A percentile compares a stretch with the other conserved stretches of the same genome.
These are phyloP conservation scores for Trachelipus rathkii DNA, from an alignment of 1,140 invertebrate species.

Conservation along the genomic window DNA sequence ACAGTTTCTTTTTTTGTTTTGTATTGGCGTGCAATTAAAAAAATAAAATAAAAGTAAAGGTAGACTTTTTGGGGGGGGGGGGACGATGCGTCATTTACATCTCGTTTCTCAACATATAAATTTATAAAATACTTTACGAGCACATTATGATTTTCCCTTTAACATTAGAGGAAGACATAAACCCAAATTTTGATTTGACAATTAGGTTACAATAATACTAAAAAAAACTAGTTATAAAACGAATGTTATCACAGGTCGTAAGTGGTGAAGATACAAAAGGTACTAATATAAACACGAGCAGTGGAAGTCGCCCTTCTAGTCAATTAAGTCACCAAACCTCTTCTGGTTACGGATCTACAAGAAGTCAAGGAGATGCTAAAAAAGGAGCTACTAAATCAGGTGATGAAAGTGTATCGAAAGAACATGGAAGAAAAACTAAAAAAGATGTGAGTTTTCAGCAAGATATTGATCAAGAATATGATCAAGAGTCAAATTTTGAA, in stretches of 20 bases:
- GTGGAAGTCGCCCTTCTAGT: conserved; percentile 51
- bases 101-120: no score
- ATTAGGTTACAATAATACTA: no score
- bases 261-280: background rate
- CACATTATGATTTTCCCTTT: no score
- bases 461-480: conserved; percentile 3
- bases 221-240: no score
- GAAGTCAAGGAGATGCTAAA: conserved; percentile 51
- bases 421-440: conserved; percentile 24
- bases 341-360: conserved; percentile 61
- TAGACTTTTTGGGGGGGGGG: no score
- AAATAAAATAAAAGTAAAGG: no score
- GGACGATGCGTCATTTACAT: no score
- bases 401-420: background rate
- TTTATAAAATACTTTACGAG: no score
- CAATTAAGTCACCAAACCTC: conserved; percentile 55
- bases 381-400: conserved; percentile 21
- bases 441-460: conserved; percentile 33
- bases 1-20: no score
- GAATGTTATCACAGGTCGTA: background rate
- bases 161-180: no score
- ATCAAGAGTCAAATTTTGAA: background rate
- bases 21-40: no score
- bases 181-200: no score
- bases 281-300: background rate